These are phyloP conservation scores for Neocrepidodera transversa DNA, from an alignment of 2,888 invertebrate genomes.

Conservation along the genomic window DNA sequence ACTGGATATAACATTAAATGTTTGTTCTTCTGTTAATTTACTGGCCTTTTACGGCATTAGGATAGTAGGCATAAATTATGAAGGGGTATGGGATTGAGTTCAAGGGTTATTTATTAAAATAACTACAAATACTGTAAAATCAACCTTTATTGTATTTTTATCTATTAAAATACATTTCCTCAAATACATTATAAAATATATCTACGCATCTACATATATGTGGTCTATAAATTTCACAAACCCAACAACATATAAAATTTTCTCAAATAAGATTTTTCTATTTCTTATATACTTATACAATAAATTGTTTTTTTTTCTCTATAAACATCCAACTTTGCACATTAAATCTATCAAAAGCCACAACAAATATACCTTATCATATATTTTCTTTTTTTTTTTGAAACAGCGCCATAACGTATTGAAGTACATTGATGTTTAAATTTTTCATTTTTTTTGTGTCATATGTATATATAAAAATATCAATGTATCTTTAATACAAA, in stretches of 20 bases:
- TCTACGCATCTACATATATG: slow-evolving; percentile 47
- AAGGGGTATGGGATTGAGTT: too few species aligned
- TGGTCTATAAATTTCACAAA: slow-evolving; percentile 48
- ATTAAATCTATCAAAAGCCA: slow-evolving; percentile 37
- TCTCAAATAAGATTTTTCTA: slow-evolving; percentile 33
- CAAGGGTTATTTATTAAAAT: too few species aligned
- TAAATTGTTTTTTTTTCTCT: slow-evolving; percentile 24
- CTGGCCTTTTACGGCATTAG: too few species aligned
- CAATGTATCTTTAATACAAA: background rate
- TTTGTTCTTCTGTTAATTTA: too few species aligned
- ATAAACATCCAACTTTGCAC: slow-evolving; percentile 38
- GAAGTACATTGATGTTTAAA: slow-evolving; percentile 11
- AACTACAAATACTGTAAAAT: slow-evolving; percentile 18
- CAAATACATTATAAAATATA: slow-evolving; percentile 41
- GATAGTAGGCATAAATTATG: too few species aligned
- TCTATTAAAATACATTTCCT: slow-evolving; percentile 44
- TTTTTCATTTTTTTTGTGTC: too few species aligned
- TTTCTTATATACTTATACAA: slow-evolving; percentile 17
- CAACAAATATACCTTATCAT: slow-evolving; percentile 31
- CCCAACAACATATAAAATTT: slow-evolving; percentile 49
- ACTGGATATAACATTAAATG: too few species aligned
- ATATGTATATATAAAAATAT: too few species aligned
- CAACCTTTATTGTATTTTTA: slow-evolving; percentile 37
- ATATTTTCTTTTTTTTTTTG: slow-evolving; percentile 2
- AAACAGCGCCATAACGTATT: too few species aligned